phyloP scores from a whole-genome alignment of 2,113 vertebrate species.

The Sinocyclocheilus maitianheensis region DNA sequence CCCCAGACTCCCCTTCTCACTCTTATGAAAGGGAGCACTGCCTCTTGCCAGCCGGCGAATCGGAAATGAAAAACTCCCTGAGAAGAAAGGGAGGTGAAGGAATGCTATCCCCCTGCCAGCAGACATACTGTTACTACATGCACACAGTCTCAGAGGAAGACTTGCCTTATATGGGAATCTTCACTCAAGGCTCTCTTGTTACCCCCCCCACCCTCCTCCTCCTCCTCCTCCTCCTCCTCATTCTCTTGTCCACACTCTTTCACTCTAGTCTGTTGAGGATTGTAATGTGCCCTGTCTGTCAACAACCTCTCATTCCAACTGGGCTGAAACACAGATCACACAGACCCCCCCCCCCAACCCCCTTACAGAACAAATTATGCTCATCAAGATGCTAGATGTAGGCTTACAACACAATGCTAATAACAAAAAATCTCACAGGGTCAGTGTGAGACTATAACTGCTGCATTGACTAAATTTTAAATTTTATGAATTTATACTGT shows the following conservation, averaged over 20 bases:
- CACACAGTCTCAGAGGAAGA: constrained; percentile 83
- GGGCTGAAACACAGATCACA: constrained; percentile 20
- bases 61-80: constrained; percentile 95
- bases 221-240: constrained; percentile 56
- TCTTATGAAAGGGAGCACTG: constrained; percentile 83
- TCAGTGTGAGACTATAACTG: no score
- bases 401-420: neutral
- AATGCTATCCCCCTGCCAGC: constrained; percentile 86
- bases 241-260: constrained; percentile 34
- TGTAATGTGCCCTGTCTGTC: constrained; percentile 65
- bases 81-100: constrained; percentile 82
- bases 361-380: neutral
- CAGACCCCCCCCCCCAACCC: no score
- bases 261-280: constrained; percentile 50
- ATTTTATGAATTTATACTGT: no score
- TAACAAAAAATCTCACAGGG: neutral
- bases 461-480: no score
- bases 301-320: constrained; percentile 58
- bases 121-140: constrained; percentile 81
- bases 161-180: constrained; percentile 86
- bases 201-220: constrained; percentile 39
- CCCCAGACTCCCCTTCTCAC: constrained; percentile 79
- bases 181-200: constrained; percentile 66
- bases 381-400: neutral
- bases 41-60: constrained; percentile 86